phyloP scores from a whole-genome alignment of 2,888 invertebrate species.

The Parnassius orleans region DNA sequence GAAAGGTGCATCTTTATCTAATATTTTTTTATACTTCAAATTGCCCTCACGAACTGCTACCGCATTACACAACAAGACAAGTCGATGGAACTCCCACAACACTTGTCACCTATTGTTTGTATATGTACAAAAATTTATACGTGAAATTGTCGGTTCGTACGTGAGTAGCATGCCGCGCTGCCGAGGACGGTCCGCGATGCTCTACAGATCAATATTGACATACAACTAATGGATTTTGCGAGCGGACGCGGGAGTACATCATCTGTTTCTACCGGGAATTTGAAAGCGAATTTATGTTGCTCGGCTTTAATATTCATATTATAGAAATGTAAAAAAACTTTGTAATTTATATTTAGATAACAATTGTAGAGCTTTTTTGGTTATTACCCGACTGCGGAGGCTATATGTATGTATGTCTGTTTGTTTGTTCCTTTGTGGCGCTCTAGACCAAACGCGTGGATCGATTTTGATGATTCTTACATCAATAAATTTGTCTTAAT shows the following conservation, averaged over 20 bases:
- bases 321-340: too few relatives aligned
- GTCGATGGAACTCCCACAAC: constrained; percentile 14
- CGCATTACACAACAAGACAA: constrained; percentile 17
- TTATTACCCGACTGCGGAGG: too few relatives aligned
- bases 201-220: constrained; percentile 50
- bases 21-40: too few relatives aligned
- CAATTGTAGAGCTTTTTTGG: too few relatives aligned
- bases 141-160: constrained; percentile 25
- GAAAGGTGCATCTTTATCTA: too few relatives aligned
- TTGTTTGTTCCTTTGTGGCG: too few relatives aligned
- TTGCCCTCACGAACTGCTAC: neutral
- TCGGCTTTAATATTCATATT: neutral
- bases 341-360: too few relatives aligned
- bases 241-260: constrained; percentile 33
- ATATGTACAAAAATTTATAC: constrained; percentile 25
- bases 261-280: constrained; percentile 30
- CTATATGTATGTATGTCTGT: too few relatives aligned
- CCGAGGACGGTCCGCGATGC: constrained; percentile 22
- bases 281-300: constrained; percentile 22
- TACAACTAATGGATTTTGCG: constrained; percentile 57
- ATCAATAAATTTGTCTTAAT: too few relatives aligned
- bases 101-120: constrained; percentile 28
- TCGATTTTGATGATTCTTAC: too few relatives aligned
- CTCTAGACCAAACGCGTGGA: too few relatives aligned
- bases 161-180: constrained; percentile 12